Evolutionary conservation across 2,113 vertebrate species (phyloP), one percentile per base, ranked within the genome.

Genomic region (Actenoides lindsayi): DNA sequence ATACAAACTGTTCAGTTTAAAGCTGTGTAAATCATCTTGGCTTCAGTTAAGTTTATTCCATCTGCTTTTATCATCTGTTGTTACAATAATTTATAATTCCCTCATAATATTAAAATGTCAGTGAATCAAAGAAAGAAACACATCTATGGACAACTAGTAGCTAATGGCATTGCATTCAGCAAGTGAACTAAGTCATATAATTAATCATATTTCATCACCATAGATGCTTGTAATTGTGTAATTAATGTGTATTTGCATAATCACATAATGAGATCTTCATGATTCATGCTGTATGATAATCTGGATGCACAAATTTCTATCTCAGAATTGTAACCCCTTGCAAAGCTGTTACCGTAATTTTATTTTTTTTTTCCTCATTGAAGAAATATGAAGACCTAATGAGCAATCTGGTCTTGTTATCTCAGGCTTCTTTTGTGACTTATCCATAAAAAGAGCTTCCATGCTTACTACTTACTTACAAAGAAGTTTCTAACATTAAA

Each of bases 1-100:
- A 95, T 28, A 94, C 73, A 95, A 92, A 97, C 88, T 95, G 56
- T 97, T 97, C 87, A 91, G 28, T 96, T 94, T 91, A 93, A 96
- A 97, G 69, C 75, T 94, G 71, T 88, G 57, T 96, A 97, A 97
- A 97, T 98, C 71, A 96, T 95, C 75, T 96, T 96, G 89, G 90
- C 91, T 97, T 97, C 94, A 94, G 63, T 97, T 96, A 92, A 91
- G 89, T 97, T 97, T 96, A 96, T 97, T 97, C 97, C 96, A 98
- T 98, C 98, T 98, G 97, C 96, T 97, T 97, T 97, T 95, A 94
- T 98, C 96, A 97, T 97, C 97, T 98, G 94, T 82, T 97, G 73
- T 96, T 96, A 86, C n/a, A 92, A 86, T 96, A 97, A 96, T 97
- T 97, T 97, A 94, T 96, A 92, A 97, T 97, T 97, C 44, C 53